Evolutionary conservation across 2,888 invertebrate genomes (phyloP), one percentile per base, ranked within the genome.

Genomic region (Acleris cristana): DNA sequence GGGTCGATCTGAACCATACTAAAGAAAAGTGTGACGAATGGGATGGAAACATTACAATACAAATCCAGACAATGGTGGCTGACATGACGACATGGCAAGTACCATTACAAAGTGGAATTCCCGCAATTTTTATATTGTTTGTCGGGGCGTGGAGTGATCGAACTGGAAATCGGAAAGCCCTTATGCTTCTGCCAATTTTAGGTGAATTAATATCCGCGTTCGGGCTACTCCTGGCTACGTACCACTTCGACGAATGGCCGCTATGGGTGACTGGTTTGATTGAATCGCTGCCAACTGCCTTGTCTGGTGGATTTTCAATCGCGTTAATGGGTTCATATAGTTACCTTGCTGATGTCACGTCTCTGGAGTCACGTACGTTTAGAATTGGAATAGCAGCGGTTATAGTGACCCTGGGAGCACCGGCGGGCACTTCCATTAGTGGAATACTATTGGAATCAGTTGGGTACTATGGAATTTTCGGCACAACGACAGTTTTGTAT

Each of bases 131-230:
- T 0, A 93, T 94, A 58, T 74, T 94, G 30, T 94, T 95, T 71
- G 84, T 95, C 26, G 95, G 95, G 5, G 94, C 95, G 0, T 95
- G 95, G 95, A 94, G 94, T 73, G 95, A 95, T 72, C 88, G 91
- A 71, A 93, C 93, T 56, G 94, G 94, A 10, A 91, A 93, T 65
- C 86, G 94, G 70, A 95, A 94, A 80, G 86, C 89, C 1, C 88
- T 94, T 65, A 93, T 95, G 88, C 76, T 95, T 1, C 76, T 94
- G 23, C 94, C 95, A 1, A 83, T 94, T 18, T 65, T 93, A 0
- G 94, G 94, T 6, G 94, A 94, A 80, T 77, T 94, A 2, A 76
- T 94, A 65, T 88, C 94, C 0, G 80, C 93, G 1, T 65, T 86
- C 49, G 94, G 94, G n/a, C 80, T 94, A 59, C 81, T 94, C 5